phyloP scores from a whole-genome alignment of 1,140 invertebrate species.

The Drosophila suzukii region DNA sequence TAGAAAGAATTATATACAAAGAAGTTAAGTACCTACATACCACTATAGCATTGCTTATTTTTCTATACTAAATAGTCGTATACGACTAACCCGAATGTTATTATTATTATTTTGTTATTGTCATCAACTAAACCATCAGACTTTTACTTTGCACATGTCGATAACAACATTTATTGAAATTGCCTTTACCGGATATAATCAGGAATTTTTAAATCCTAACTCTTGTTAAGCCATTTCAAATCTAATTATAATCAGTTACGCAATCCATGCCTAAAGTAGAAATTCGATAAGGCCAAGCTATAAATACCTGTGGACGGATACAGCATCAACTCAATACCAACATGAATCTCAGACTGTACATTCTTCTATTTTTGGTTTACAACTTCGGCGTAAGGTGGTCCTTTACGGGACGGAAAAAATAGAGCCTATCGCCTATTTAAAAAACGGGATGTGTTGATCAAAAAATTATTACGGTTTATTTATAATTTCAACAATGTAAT shows the following conservation, averaged over 20 bases:
- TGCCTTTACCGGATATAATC: neutral
- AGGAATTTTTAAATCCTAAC: neutral
- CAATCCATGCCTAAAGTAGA: neutral
- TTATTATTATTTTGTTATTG: too few relatives aligned
- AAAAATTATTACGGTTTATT: neutral
- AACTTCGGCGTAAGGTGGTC: conserved; percentile 10
- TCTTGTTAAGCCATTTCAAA: neutral
- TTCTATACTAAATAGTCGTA: too few relatives aligned
- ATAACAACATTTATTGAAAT: neutral
- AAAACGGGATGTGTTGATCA: neutral
- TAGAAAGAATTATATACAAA: too few relatives aligned
- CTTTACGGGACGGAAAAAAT: neutral
- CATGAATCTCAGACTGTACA: conserved; percentile 1
- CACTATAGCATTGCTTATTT: too few relatives aligned
- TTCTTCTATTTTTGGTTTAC: conserved; percentile 1
- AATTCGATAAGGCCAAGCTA: neutral
- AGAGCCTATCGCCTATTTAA: neutral
- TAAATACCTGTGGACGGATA: neutral
- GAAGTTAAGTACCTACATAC: too few relatives aligned
- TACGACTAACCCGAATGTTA: too few relatives aligned
- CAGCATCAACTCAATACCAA: neutral
- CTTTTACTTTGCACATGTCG: neutral
- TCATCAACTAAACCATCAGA: neutral
- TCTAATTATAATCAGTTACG: conserved; percentile 7
- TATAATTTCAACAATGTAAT: too few relatives aligned